Evolutionary conservation across 2,888 invertebrate species (phyloP).

Genomic region (Ectemnius continuus): DNA sequence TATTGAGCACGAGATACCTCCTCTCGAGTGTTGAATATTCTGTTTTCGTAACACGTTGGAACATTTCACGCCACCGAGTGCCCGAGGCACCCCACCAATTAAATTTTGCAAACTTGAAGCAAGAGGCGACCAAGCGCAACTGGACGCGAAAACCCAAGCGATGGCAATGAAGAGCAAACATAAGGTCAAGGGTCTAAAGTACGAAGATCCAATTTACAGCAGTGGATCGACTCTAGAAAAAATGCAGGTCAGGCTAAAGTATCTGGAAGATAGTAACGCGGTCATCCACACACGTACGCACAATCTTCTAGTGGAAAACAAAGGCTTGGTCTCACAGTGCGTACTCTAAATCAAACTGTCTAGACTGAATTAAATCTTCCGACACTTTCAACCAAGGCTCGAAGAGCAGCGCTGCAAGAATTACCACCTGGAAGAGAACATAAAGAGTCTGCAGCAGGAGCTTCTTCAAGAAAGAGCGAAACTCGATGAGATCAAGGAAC

Average conservation of each 20-base stretch:
- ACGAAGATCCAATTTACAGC: constrained; percentile 32
- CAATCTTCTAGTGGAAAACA: constrained; percentile 66
- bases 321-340: constrained; percentile 64
- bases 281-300: constrained; percentile 65
- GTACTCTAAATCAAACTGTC: constrained; percentile 18
- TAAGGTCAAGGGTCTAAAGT: constrained; percentile 20
- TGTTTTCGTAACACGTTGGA: no score
- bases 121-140: constrained; percentile 48
- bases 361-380: constrained; percentile 1
- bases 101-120: constrained; percentile 36
- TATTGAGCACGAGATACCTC: neutral
- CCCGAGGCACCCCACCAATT: constrained; percentile 11
- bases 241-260: constrained; percentile 50
- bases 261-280: constrained; percentile 66
- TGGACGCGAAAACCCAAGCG: constrained; percentile 40
- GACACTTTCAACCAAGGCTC: constrained; percentile 31
- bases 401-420: constrained; percentile 37
- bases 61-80: no score
- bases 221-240: constrained; percentile 27
- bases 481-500: constrained; percentile 15
- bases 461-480: constrained; percentile 28
- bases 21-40: no score
- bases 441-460: constrained; percentile 25
- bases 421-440: constrained; percentile 32
- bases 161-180: constrained; percentile 18